phyloP scores from a whole-genome alignment of 1,140 invertebrate species.

The Druon quercuslanigerum region DNA sequence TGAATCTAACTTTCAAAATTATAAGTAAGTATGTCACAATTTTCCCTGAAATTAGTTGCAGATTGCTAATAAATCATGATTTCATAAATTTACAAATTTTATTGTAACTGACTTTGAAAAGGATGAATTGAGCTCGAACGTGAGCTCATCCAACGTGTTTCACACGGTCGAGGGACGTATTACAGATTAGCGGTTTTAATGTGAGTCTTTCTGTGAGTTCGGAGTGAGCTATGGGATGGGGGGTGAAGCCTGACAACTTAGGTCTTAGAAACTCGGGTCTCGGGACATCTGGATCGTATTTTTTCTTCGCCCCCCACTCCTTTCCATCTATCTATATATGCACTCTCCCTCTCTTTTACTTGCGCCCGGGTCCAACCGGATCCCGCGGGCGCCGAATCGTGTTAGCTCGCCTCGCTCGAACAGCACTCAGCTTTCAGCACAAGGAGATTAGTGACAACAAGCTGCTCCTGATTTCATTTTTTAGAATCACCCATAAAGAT shows the following conservation, averaged over 20 bases:
- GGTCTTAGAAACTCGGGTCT: slow-evolving; percentile 53
- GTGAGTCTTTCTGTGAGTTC: slow-evolving; percentile 60
- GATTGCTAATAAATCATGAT: too few species aligned
- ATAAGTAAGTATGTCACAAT: too few species aligned
- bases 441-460: slow-evolving; percentile 58
- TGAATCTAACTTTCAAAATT: too few species aligned
- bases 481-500: too few species aligned
- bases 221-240: slow-evolving; percentile 41
- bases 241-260: slow-evolving; percentile 56
- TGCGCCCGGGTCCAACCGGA: slow-evolving; percentile 34
- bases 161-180: slow-evolving; percentile 37
- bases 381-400: slow-evolving; percentile 50
- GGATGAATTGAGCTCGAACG: slow-evolving; percentile 2
- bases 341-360: slow-evolving; percentile 27
- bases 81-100: too few species aligned
- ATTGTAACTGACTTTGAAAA: neutral
- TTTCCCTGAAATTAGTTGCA: too few species aligned
- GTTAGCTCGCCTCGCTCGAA: slow-evolving; percentile 42
- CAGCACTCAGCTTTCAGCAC: slow-evolving; percentile 40
- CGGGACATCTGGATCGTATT: slow-evolving; percentile 70
- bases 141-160: slow-evolving; percentile 35
- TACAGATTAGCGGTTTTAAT: slow-evolving; percentile 72
- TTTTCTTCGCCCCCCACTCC: slow-evolving; percentile 42
- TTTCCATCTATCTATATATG: slow-evolving; percentile 36
- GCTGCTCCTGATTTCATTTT: slow-evolving; percentile 48